phyloP scores from a whole-genome alignment of 2,797 vertebrate species.

The Pempheris klunzingeri region DNA sequence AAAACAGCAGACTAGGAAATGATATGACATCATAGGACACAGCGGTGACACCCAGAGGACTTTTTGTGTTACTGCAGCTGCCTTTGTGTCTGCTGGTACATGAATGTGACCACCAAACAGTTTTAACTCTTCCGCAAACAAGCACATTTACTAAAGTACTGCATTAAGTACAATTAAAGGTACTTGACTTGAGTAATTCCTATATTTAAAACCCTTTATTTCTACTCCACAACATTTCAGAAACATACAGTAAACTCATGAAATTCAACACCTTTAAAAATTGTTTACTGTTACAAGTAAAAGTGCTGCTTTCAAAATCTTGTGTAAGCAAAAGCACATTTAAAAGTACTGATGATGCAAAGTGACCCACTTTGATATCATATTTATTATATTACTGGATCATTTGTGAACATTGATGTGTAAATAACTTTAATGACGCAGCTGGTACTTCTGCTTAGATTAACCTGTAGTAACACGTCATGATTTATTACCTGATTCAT shows the following conservation, averaged over 20 bases:
- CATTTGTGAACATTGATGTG: no score
- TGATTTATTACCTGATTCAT: no score
- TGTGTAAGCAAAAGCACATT: no score
- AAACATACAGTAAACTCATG: not conserved
- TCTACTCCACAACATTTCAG: not conserved
- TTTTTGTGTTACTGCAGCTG: conserved; percentile 47
- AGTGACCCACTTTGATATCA: no score
- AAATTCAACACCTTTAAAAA: not conserved
- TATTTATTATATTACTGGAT: no score
- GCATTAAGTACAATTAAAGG: not conserved
- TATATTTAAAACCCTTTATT: not conserved
- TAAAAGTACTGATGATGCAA: no score
- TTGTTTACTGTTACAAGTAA: no score
- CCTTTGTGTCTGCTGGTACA: conserved; percentile 56
- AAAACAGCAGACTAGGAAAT: conserved; percentile 53
- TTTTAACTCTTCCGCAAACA: not conserved
- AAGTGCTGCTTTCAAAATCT: no score
- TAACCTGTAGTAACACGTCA: no score
- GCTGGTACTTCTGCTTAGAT: no score
- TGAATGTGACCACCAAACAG: not conserved
- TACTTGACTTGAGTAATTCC: not conserved
- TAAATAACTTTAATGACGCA: no score
- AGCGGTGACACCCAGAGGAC: conserved; percentile 78
- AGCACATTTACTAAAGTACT: not conserved
- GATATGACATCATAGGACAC: conserved; percentile 75